Evolutionary conservation across 92 coral and sea anemone genomes (phyloP), one percentile per base, ranked within the genome.

Genomic region (Epizoanthus rinbou): DNA sequence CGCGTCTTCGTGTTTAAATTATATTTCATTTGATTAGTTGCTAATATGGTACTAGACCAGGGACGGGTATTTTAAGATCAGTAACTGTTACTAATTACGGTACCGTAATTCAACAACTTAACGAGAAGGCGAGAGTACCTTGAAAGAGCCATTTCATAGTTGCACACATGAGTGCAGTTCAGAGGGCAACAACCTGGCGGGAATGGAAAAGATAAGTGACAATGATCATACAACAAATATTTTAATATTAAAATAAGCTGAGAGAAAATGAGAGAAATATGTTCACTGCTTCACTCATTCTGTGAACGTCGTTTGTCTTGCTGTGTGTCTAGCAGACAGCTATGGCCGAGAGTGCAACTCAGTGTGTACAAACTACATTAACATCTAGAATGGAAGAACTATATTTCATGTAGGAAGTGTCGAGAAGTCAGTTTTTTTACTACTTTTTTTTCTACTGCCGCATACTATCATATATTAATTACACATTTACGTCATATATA

Each of bases 161-260:
- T 94, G 88, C 92, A 92, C 18, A 94, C 98, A 54, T 94, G 98
- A 23, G 98, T 94, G 85, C 98, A 94, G 85, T 94, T 94, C 60
- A 94, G 80, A 0, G 98, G 98, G 73, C 98, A 94, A 72, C 98
- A 94, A 35, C 98, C 98, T 94, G 75, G 47, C 3, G 50, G 25
- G 50, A 8, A 47, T 22, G 53, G 37, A 57, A 50, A 67, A 22
- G 45, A 47, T 69, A 23, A 70, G 18, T 37, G 56, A 56, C 33
- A 60, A 39, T 73, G 9, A 39, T 10, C 9, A 62, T 43, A 74
- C 19, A 28, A 28, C 31, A 28, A 28, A 28, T 28, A 28, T 28
- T 2, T n/a, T n/a, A n/a, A n/a, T n/a, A 3, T 13, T 33, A 63
- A 25, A 13, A 23, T 21, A 56, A 8, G 21, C 6, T 64, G 19